Evolutionary conservation across 2,797 vertebrate species (phyloP).

Genomic region (Lacerta agilis): DNA sequence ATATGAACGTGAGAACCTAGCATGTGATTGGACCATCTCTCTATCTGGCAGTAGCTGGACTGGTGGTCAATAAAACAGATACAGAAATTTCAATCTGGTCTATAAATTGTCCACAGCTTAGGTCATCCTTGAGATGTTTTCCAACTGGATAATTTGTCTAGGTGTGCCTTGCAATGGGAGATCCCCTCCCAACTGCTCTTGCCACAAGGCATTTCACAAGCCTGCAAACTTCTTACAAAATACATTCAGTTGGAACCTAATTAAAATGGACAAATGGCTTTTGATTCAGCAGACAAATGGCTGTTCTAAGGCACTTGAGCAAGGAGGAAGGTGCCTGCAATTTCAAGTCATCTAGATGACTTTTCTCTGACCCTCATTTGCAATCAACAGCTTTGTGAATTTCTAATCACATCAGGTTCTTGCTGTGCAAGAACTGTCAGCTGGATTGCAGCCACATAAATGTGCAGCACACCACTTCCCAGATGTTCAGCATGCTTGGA

Average conservation of each 20-base stretch:
- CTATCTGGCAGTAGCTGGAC: background rate
- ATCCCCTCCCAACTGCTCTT: too few species aligned
- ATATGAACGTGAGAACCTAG: too few species aligned
- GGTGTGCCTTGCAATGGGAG: rapidly evolving
- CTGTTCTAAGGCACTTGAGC: slow-evolving; percentile 16
- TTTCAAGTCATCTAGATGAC: slow-evolving; percentile 35
- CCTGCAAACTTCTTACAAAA: background rate
- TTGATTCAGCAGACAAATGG: slow-evolving; percentile 25
- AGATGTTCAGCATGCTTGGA: slow-evolving; percentile 1
- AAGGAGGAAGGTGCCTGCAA: slow-evolving; percentile 31
- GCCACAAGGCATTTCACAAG: background rate
- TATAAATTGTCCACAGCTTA: background rate
- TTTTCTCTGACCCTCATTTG: slow-evolving; percentile 48
- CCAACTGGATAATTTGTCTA: background rate
- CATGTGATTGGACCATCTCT: background rate
- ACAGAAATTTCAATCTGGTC: background rate
- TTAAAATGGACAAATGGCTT: slow-evolving; percentile 16
- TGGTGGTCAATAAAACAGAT: background rate
- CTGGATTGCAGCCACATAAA: slow-evolving; percentile 18
- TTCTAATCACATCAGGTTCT: slow-evolving; percentile 53
- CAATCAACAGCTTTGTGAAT: slow-evolving; percentile 22
- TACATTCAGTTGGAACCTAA: background rate
- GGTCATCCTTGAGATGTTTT: background rate
- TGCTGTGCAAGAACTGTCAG: slow-evolving; percentile 33
- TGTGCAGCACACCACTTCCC: slow-evolving; percentile 8